These are phyloP conservation scores for Rhamnusium bicolor DNA, from an alignment of 2,888 invertebrate genomes.

Conservation along the genomic window DNA sequence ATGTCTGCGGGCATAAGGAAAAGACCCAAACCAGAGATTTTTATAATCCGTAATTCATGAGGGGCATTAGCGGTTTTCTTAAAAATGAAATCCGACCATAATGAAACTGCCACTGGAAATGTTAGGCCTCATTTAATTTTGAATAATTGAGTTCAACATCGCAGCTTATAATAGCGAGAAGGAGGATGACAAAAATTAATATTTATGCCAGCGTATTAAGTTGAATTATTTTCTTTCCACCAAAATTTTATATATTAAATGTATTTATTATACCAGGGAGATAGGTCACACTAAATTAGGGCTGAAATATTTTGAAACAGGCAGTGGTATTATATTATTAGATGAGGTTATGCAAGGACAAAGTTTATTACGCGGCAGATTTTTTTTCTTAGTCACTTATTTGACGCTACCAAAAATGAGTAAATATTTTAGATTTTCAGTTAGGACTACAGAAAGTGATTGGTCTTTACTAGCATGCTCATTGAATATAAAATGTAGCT, in stretches of 20 bases:
- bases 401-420: too few species aligned
- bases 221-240: slow-evolving; percentile 38
- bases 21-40: slow-evolving; percentile 4
- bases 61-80: slow-evolving; percentile 40
- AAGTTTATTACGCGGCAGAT: too few species aligned
- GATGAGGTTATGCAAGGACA: too few species aligned
- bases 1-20: neutral
- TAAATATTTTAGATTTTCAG: too few species aligned
- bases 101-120: slow-evolving; percentile 49
- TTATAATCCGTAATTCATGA: slow-evolving; percentile 39
- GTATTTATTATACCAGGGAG: slow-evolving; percentile 42
- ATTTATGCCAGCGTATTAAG: slow-evolving; percentile 42
- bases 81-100: slow-evolving; percentile 49
- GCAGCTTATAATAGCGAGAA: slow-evolving; percentile 17
- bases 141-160: slow-evolving; percentile 49
- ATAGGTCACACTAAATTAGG: slow-evolving; percentile 32
- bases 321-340: neutral
- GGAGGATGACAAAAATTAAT: slow-evolving; percentile 44
- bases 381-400: too few species aligned
- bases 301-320: neutral
- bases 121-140: slow-evolving; percentile 51
- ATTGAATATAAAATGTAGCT: too few species aligned
- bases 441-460: too few species aligned
- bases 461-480: too few species aligned
- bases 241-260: slow-evolving; percentile 39